Base-by-base conservation (phyloP, 2,113 vertebrate species). In the Chitala chitala region DNA sequence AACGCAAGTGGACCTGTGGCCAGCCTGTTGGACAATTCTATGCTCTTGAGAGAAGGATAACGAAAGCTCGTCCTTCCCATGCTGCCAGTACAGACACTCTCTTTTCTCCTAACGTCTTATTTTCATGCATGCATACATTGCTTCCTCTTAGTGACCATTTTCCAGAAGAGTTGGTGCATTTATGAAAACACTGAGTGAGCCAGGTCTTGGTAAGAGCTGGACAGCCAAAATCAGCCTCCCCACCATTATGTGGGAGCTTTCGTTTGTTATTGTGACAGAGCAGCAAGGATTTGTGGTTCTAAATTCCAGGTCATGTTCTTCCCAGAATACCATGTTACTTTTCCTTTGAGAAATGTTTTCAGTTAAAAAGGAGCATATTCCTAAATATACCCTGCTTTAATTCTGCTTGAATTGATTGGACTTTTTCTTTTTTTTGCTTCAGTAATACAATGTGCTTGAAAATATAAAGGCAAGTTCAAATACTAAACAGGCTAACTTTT, bases 401-500 rank as follows among this genome's bases (percentile, higher is more conserved):
- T n/a, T n/a, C 69, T 77, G 79, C 74, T 44, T 73, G 71, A 75
- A 80, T 51, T 78, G 50, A 56, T 65, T 65, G 68, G 20, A 26
- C 17, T 9, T 66, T 4, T 69, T 65, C 42, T 24, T 26, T 77
- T 46, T 77, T 79, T 76, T 76, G 74, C 81, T 84, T 77, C 63
- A 75, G 33, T 82, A 63, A 81, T 76, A 84, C 78, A 69, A 71
- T 81, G 83, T 82, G 82, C 84, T 83, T 84, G 53, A 56, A 77
- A 83, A 86, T 79, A 83, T 84, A 81, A 61, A 88, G 80, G 76
- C 83, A 78, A 75, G 79, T 81, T 77, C 46, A 78, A 33, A 66
- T 80, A 84, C 72, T 50, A 66, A 71, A 54, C n/a, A 72, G n/a
- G 53, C 15, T 26, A 58, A 20, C 31, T 40, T 73, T 78, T 68